Evolutionary conservation across 2,113 vertebrate genomes (phyloP), one percentile per base, ranked within the genome.

Genomic region (Phalacrocorax brasilianus): DNA sequence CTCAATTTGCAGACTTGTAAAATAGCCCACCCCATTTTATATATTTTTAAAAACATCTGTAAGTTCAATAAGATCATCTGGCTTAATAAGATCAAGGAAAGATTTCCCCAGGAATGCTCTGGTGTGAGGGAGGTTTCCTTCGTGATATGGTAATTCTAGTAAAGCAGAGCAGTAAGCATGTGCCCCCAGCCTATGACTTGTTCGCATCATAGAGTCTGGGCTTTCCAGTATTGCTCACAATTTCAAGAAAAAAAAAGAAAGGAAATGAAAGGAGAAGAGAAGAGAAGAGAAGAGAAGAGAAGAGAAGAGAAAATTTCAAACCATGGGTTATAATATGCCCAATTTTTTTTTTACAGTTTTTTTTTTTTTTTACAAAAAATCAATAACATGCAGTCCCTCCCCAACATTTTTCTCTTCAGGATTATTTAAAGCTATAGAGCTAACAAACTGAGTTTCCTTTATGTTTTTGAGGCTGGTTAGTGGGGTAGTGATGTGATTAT

Each of bases 361-460:
- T 44, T 44, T 44, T 44, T 44, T 44, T 44, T 44, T 44, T 44
- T 15, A 44, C n/a, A 77, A 95, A 91, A 62, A 75, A 40, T 28
- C 80, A 96, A 44, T 74, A 86, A 59, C 52, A 9, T 49, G 33
- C 65, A 89, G 94, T 95, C 68, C 92, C 38, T 83, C 33, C 61
- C 76, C 62, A 83, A 33, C 38, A 61, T 89, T 96, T 92, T 84
- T 78, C 42, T 94, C 42, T 73, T 91, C 49, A 50, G 75, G 30
- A 78, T 95, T 86, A 73, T 95, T 97, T 95, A 91, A 97, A 97
- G 75, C 44, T 86, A 19, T 11, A 56, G 67, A 89, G n/a, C 28
- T 79, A 91, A 82, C 14, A 82, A 75, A 87, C 47, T 0, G 2
- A 62, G 40, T 89, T 95, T 85, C 18, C 71, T 78, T 77, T 89